Base-by-base conservation (phyloP, 2,113 vertebrate genomes). In the Mystacornis crossleyi region DNA sequence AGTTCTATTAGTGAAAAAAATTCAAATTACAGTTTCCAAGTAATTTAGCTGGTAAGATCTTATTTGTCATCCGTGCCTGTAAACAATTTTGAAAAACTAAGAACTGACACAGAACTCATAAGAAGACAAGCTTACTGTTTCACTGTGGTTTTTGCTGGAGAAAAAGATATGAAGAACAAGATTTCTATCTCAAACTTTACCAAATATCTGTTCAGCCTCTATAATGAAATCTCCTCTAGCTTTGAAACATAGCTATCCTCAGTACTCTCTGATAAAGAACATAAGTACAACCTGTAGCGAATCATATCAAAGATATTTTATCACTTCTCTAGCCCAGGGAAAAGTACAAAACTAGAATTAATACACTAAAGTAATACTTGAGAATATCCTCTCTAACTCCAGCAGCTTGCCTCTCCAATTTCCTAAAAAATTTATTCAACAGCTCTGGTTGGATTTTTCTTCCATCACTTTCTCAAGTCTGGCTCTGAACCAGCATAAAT, bases 21-120 rank as follows among this genome's bases (percentile, higher is more conserved):
- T 25, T 8, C 42, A 83, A 93, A 86, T 69, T 75, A 72, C 21
- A 87, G 36, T 62, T 91, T 74, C 84, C 60, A 91, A 81, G 48
- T 79, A 47, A 79, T 90, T 81, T 81, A 89, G 19, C 9, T 75
- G 70, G 36, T 28, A 91, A 95, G 86, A 83, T 42, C 54, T 64
- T 18, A 71, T 81, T 87, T 87, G 36, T 84, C 78, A 93, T 33
- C 73, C 64, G 15, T 47, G 61, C 33, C 47, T 81, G 47, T 74
- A 85, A 93, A 93, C 38, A 71, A 25, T 67, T 88, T 10, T 74
- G 23, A 93, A 72, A 53, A 87, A 73, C 31, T 77, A 69, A 71
- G 71, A 93, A 78, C 40, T 78, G 64, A 61, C 69, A 91, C 12
- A 42, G 10, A 67, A 58, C 34, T 89, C 42, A 62, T 7, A 69